Evolutionary conservation across 2,113 vertebrate species (phyloP).

Genomic region (Halichoerus grypus): DNA sequence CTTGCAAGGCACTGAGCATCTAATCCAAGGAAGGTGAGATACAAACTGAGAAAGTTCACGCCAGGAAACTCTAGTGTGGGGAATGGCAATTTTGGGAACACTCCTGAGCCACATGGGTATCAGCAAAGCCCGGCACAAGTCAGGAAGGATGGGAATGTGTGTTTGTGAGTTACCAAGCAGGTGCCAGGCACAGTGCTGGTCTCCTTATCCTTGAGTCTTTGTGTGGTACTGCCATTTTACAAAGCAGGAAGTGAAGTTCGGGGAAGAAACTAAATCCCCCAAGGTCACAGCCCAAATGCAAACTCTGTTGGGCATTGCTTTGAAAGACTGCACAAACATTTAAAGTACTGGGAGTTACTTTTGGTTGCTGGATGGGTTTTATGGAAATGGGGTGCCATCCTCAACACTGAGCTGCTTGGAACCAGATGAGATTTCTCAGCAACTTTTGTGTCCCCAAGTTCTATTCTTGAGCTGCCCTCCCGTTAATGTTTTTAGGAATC

Average conservation of each 20-base stretch:
- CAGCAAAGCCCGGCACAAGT: neutral
- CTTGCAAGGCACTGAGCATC: neutral
- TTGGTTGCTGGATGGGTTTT: neutral
- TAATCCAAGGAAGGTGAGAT: neutral
- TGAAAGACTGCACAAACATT: neutral
- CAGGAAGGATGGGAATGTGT: accelerated
- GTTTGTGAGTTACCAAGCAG: accelerated
- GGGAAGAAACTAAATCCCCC: neutral
- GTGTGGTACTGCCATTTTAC: neutral
- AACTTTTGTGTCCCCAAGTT: no score
- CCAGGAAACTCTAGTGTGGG: neutral
- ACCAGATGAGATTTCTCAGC: neutral
- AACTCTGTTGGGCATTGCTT: accelerated
- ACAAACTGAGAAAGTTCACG: neutral
- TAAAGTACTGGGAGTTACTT: neutral
- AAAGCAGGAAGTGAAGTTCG: neutral
- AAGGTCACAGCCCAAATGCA: neutral
- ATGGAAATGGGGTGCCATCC: no score
- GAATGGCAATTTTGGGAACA: neutral
- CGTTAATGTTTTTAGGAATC: neutral
- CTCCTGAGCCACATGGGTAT: neutral
- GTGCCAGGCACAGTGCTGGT: accelerated
- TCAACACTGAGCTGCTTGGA: neutral
- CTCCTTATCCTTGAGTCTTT: accelerated
- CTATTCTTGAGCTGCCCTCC: neutral